Percentiles rank a stretch among this genome's conserved stretches.
phyloP scores from a whole-genome alignment of 2,797 vertebrate species.

The Chloroceryle inda region DNA sequence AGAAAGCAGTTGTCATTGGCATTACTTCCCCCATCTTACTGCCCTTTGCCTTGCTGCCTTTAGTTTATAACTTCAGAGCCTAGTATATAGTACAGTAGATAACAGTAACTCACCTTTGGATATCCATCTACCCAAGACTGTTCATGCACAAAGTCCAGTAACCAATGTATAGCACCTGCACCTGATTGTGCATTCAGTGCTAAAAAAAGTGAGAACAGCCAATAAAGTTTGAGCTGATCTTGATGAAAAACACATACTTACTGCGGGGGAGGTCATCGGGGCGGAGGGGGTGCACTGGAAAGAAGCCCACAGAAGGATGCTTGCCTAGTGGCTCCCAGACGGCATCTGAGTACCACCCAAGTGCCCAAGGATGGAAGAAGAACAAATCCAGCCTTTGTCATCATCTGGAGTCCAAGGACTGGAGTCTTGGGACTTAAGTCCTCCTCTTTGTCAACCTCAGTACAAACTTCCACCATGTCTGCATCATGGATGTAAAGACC shows the following conservation, averaged over 20 bases:
- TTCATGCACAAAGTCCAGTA: not conserved
- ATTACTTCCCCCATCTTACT: not conserved
- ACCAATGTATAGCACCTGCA: not conserved
- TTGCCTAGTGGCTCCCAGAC: not conserved
- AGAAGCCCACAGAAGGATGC: not conserved
- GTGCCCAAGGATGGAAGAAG: fast-evolving
- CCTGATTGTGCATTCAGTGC: fast-evolving
- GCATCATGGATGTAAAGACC: not conserved
- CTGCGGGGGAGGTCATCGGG: too few species aligned
- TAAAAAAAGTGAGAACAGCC: not conserved
- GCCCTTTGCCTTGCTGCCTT: not conserved
- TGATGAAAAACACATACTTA: not conserved
- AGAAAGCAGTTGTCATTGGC: not conserved
- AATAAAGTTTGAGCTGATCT: not conserved
- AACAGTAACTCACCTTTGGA: not conserved
- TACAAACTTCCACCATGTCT: not conserved
- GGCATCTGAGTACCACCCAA: not conserved
- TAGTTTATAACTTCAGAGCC: not conserved
- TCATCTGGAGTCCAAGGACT: not conserved
- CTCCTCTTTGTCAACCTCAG: not conserved
- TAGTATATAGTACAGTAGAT: not conserved
- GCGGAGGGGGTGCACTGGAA: fast-evolving
- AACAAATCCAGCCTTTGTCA: not conserved
- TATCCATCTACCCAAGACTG: not conserved
- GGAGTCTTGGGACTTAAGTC: not conserved